Evolutionary conservation across 2,888 invertebrate species (phyloP).

Genomic region (Spatulosminthurus flaviceps): DNA sequence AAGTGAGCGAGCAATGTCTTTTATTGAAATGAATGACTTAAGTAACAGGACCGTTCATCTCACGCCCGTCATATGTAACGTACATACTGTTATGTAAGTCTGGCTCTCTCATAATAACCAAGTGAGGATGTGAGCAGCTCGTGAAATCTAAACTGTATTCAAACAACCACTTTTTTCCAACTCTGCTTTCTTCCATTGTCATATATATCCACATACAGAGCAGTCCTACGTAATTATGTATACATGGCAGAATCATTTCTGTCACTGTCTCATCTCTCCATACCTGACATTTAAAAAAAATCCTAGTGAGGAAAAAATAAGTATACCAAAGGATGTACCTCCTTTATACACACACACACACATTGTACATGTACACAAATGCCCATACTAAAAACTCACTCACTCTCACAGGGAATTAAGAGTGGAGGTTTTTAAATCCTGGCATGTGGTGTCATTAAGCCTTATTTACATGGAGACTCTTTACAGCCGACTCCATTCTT

Average conservation of each 20-base stretch:
- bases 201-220: not conserved
- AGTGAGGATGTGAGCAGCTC: too few species aligned
- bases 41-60: slow-evolving; percentile 39
- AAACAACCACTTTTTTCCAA: not conserved
- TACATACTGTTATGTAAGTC: too few species aligned
- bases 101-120: too few species aligned
- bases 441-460: slow-evolving; percentile 14
- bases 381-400: not conserved
- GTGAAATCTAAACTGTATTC: too few species aligned
- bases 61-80: not conserved
- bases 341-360: not conserved
- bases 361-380: not conserved
- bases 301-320: too few species aligned
- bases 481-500: not conserved
- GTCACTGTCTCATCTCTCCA: not conserved
- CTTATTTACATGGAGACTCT: not conserved
- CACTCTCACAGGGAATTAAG: not conserved
- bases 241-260: not conserved
- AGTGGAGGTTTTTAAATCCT: slow-evolving; percentile 14
- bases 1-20: slow-evolving; percentile 34
- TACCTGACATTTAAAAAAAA: not conserved
- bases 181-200: not conserved
- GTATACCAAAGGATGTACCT: not conserved
- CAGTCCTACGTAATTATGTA: too few species aligned
- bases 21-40: slow-evolving; percentile 34